A percentile compares a stretch with the other conserved stretches of the same genome.
Conservation (phyloP, 2,113 vertebrate species). For the Brevimyrus niger region DNA sequence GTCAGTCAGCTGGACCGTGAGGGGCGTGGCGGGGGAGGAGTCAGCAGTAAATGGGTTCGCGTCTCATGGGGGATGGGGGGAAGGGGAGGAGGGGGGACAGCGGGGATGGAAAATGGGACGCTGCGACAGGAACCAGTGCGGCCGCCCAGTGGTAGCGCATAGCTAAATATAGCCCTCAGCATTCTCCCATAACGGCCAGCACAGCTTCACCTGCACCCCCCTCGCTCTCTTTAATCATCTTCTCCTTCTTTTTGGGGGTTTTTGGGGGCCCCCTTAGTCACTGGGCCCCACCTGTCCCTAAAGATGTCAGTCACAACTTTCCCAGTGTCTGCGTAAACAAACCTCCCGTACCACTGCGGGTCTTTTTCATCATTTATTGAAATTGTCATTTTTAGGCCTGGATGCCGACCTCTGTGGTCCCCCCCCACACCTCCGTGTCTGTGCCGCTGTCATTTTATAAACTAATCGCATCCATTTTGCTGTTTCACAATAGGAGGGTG, state of each 20-base stretch:
- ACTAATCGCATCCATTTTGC: background rate
- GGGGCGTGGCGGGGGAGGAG: background rate
- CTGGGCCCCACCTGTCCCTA: background rate
- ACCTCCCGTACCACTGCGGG: background rate
- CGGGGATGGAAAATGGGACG: constrained; percentile 47
- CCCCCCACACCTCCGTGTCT: background rate
- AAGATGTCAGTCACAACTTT: background rate
- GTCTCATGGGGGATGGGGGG: constrained; percentile 31
- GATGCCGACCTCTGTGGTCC: background rate
- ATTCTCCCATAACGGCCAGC: constrained; percentile 27
- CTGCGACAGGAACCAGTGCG: constrained; percentile 44
- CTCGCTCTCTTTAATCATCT: background rate
- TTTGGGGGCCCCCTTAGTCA: background rate
- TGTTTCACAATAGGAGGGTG: background rate
- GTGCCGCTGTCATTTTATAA: background rate
- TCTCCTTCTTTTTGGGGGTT: background rate
- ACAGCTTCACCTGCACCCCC: background rate
- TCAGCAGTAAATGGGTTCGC: background rate
- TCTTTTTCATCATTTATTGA: background rate
- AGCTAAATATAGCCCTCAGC: constrained; percentile 10
- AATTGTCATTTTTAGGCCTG: background rate
- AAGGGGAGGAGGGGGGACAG: constrained; percentile 49
- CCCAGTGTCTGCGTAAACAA: background rate
- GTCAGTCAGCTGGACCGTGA: background rate
- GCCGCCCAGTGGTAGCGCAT: constrained; percentile 24